Evolutionary conservation across 2,888 invertebrate species (phyloP).

Genomic region (Caenorhabditis becei): DNA sequence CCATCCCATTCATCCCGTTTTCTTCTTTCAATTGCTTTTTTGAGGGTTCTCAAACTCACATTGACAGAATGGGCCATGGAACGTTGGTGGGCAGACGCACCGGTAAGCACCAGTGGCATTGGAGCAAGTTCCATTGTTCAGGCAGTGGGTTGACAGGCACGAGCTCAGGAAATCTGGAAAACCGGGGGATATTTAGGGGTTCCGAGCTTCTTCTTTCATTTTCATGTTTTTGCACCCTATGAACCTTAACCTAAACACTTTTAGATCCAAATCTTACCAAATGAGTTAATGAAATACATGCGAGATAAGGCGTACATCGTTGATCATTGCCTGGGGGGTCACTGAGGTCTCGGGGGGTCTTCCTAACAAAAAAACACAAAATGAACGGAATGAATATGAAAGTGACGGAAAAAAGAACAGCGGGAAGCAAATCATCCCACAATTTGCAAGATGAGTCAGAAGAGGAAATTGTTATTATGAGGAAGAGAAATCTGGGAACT

Average conservation of each 20-base stretch:
- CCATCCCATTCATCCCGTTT: constrained; percentile 26
- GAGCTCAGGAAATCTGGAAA: constrained; percentile 63
- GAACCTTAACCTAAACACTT: too few relatives aligned
- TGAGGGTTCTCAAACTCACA: constrained; percentile 40
- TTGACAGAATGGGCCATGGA: constrained; percentile 66
- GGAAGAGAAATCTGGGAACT: constrained; percentile 3
- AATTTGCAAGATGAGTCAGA: too few relatives aligned
- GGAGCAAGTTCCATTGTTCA: constrained; percentile 60
- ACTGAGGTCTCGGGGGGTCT: too few relatives aligned
- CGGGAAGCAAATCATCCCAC: background rate
- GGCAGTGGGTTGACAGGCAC: constrained; percentile 57
- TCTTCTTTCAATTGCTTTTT: constrained; percentile 5
- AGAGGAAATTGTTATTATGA: background rate
- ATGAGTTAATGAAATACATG: constrained; percentile 65
- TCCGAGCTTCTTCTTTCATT: too few relatives aligned
- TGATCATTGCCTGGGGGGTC: constrained; percentile 38
- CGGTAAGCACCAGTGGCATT: constrained; percentile 47
- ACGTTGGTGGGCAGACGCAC: constrained; percentile 51
- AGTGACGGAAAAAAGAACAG: background rate
- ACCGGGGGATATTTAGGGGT: too few relatives aligned
- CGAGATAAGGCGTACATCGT: constrained; percentile 64
- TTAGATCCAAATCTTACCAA: constrained; percentile 56
- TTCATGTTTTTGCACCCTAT: background rate
- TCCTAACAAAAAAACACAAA: constrained; percentile 1
- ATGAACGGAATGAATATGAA: background rate